Evolutionary conservation across 2,888 invertebrate genomes (phyloP), one percentile per base, ranked within the genome.

Genomic region (Sepioteuthis lessoniana): DNA sequence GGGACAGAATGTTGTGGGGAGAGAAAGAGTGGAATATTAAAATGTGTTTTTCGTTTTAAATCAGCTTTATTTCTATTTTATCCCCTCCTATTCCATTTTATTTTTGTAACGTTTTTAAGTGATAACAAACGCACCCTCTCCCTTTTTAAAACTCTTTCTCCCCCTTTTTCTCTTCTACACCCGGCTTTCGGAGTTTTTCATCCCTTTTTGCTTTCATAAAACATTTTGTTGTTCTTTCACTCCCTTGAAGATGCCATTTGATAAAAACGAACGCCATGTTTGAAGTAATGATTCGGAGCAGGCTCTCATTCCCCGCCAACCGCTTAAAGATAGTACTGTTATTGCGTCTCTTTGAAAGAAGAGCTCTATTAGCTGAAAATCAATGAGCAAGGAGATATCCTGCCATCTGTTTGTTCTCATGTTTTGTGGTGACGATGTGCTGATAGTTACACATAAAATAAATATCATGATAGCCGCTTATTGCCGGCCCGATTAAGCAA

Each of bases 21-120:
- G n/a, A 35, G 76, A 76, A n/a, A 19, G 76, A n/a, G 19, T 16
- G 76, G n/a, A 76, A 76, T 76, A 76, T 76, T 76, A n/a, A 76
- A 76, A 76, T 76, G 76, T 76, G 76, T 76, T 76, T 76, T 76
- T 76, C 76, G 76, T 76, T 76, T 76, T n/a, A 76, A 76, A 76
- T 76, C n/a, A 35, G n/a, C 76, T 76, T 76, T 35, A 76, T 76
- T 76, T n/a, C n/a, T 76, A n/a, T 76, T 76, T 76, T 76, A 76
- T 76, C 35, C 76, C 76, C 8, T 35, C 76, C 76, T 76, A 35
- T 76, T 76, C 76, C 10, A n/a, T 76, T 76, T 76, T 76, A 76
- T 76, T 76, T 76, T 76, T 76, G 76, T 76, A 35, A 76, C 76
- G 35, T 76, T n/a, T 76, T 76, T 76, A 76, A 76, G 76, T n/a